These are phyloP conservation scores for Athalia rosae DNA, from an alignment of 2,888 invertebrate genomes.

Conservation along the genomic window DNA sequence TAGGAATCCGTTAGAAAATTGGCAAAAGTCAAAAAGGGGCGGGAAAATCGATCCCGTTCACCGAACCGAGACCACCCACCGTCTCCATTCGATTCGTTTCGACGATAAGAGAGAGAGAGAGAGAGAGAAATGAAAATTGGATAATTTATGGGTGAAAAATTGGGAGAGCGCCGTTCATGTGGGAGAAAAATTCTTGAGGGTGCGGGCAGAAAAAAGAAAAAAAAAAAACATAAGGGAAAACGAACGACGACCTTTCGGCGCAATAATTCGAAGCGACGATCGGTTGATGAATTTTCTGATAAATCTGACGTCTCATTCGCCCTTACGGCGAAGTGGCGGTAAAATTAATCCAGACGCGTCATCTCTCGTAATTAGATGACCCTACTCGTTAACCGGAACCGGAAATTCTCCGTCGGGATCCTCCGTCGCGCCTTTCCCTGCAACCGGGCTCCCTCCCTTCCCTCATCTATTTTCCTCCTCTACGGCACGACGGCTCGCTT, in stretches of 20 bases:
- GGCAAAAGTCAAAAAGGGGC: too few species aligned
- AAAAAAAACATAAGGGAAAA: too few species aligned
- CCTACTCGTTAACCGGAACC: conserved; percentile 60
- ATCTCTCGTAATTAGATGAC: conserved; percentile 54
- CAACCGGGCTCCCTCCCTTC: conserved; percentile 48
- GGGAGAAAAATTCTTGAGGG: too few species aligned
- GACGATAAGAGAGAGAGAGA: too few species aligned
- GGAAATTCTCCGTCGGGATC: conserved; percentile 60
- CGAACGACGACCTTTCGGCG: background rate
- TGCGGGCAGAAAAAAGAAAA: too few species aligned
- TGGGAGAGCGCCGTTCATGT: too few species aligned
- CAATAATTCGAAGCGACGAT: background rate
- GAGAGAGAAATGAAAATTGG: too few species aligned
- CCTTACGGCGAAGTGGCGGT: background rate
- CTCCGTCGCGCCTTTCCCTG: conserved; percentile 43
- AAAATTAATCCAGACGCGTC: background rate
- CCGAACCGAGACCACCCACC: too few species aligned
- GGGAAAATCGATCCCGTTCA: too few species aligned
- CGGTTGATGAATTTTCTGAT: background rate
- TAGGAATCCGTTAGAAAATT: too few species aligned
- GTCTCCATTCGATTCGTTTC: too few species aligned
- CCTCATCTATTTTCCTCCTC: background rate
- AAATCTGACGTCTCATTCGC: background rate
- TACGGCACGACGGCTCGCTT: background rate
- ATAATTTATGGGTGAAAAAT: too few species aligned